Percentiles rank a stretch among this genome's conserved stretches.
Conservation (phyloP, 2,888 invertebrate genomes). For the Julus scanicus region DNA sequence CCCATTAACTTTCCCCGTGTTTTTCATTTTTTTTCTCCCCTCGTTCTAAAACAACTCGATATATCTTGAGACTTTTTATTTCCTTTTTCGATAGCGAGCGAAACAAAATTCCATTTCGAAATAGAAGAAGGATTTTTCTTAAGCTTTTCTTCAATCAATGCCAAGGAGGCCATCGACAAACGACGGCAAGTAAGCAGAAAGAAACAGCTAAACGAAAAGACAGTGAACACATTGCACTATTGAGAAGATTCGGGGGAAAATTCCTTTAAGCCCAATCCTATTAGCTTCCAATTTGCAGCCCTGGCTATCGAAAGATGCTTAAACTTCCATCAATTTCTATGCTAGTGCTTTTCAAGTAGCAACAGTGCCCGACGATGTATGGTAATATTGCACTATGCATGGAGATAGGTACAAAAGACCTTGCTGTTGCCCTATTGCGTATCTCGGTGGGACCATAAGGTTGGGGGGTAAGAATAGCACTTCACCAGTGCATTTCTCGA, state of each 20-base stretch:
- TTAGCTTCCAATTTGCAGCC: conserved; percentile 55
- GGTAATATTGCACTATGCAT: neutral
- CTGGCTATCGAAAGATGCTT: conserved; percentile 49
- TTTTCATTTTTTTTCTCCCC: neutral
- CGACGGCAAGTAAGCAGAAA: conserved; percentile 34
- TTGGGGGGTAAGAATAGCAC: neutral
- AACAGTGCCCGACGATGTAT: neutral
- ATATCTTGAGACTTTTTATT: conserved; percentile 47
- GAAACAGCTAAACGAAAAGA: conserved; percentile 43
- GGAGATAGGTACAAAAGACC: neutral
- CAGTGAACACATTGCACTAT: conserved; percentile 49
- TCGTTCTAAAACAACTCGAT: conserved; percentile 50
- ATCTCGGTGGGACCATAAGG: neutral
- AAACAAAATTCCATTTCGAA: conserved; percentile 61
- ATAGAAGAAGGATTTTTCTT: conserved; percentile 56
- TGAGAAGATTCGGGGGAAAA: conserved; percentile 44
- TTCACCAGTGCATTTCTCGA: neutral
- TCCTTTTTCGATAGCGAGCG: neutral
- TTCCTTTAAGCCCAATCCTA: conserved; percentile 55
- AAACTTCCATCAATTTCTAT: conserved; percentile 41
- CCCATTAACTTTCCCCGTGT: conserved; percentile 37
- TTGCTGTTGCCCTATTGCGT: neutral
- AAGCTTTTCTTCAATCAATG: conserved; percentile 53
- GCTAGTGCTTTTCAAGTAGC: neutral
- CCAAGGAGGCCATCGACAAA: conserved; percentile 37